Conservation (phyloP, 2,797 vertebrate genomes). For the Sparus aurata region DNA sequence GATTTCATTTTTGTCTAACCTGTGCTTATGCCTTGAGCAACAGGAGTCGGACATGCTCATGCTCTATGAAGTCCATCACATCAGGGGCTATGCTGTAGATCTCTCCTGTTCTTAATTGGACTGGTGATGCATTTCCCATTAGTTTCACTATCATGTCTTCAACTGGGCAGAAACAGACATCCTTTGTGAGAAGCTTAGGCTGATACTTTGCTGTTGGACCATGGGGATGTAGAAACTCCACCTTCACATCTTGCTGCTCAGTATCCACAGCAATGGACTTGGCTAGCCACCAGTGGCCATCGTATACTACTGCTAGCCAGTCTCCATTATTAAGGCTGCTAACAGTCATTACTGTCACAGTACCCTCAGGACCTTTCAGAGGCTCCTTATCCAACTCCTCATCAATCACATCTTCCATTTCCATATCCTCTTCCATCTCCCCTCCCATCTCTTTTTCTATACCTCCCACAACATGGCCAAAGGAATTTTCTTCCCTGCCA, state of each 20-base stretch:
- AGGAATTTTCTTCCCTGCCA: constrained; percentile 4
- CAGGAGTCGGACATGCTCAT: not conserved
- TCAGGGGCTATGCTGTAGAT: not conserved
- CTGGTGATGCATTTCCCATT: not conserved
- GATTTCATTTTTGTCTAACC: no score
- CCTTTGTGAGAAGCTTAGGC: not conserved
- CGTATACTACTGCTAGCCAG: not conserved
- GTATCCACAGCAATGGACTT: not conserved
- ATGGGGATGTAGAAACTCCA: constrained; percentile 3
- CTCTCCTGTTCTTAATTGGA: not conserved
- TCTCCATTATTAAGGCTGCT: constrained; percentile 1
- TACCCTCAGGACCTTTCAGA: not conserved
- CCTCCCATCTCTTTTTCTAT: not conserved
- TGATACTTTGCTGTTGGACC: constrained; percentile 8
- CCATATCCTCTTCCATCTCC: not conserved
- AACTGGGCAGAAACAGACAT: not conserved
- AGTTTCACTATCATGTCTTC: not conserved
- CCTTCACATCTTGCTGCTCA: constrained; percentile 1
- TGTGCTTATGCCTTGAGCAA: not conserved
- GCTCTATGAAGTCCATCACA: constrained; percentile 1
- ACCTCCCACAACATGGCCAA: not conserved
- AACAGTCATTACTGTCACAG: not conserved
- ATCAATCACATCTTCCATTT: not conserved
- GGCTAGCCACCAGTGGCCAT: not conserved
- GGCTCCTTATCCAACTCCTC: not conserved